These are phyloP conservation scores for Scylla paramamosain DNA, from an alignment of 1,140 invertebrate genomes.

Conservation along the genomic window DNA sequence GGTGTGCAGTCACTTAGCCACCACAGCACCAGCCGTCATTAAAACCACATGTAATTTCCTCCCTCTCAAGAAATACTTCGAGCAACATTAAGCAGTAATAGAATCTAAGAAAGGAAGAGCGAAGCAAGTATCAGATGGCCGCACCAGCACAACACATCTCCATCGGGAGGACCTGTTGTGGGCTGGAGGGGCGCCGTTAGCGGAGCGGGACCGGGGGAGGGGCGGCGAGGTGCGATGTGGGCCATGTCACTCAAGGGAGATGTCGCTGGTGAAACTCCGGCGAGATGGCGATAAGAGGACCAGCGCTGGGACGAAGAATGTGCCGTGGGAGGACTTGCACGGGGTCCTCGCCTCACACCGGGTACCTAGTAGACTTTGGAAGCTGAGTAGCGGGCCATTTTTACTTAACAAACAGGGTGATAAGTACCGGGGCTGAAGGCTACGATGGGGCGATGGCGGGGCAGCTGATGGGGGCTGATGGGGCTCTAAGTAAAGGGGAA, in stretches of 20 bases:
- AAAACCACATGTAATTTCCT: background rate
- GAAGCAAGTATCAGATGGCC: background rate
- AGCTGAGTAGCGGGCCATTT: background rate
- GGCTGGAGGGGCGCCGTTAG: background rate
- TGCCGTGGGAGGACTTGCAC: conserved; percentile 31
- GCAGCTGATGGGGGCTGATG: background rate
- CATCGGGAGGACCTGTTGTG: background rate
- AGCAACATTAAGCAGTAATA: background rate
- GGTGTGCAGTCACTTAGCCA: background rate
- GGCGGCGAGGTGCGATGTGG: background rate
- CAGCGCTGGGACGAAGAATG: conserved; percentile 14
- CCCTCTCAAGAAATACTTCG: background rate
- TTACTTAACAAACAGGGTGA: background rate
- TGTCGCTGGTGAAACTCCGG: conserved; percentile 33
- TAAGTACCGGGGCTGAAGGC: background rate
- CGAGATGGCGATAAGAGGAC: conserved; percentile 33
- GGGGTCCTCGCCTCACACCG: background rate
- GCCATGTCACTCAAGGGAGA: conserved; percentile 27
- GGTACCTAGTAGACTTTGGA: background rate
- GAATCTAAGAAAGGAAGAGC: background rate
- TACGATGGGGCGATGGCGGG: background rate
- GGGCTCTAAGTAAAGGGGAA: background rate
- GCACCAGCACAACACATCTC: background rate
- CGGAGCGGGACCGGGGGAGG: background rate
- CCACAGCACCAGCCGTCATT: background rate